Evolutionary conservation across 1,140 invertebrate genomes (phyloP), one percentile per base, ranked within the genome.

Genomic region (Caenorhabditis remanei): DNA sequence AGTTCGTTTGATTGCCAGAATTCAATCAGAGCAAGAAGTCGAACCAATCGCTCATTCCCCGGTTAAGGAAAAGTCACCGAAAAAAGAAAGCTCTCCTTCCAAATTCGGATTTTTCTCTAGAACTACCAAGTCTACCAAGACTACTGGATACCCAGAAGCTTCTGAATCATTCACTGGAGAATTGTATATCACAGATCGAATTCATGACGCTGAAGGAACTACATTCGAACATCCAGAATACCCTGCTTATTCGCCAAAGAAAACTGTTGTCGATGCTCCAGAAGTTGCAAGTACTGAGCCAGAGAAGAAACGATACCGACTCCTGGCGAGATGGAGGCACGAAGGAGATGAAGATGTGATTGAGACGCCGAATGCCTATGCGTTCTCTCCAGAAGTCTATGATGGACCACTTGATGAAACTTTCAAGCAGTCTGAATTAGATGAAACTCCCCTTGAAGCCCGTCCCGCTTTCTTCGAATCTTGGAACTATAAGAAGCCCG

Each of bases 271-370:
- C 14, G 71, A 83, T 32, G 46, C 53, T 19, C 41, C 19, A 41
- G 48, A 46, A 71, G 41, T 11, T 83, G n/a, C 48, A n/a, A 11
- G 16, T 53, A n/a, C 58, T 40, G 58, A 83, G n/a, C 21, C 55
- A 40, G 85, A 87, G 14, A 82, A 88, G 19, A 50, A 32, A 24
- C 41, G 50, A n/a, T 56, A 75, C 84, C 84, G 61, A 4, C 50
- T 67, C 40, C 41, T 88, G 50, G 88, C 87, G 16, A 71, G 87
- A 43, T 85, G 63, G 56, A 61, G 85, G 19, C 85, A 90, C 63
- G 87, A 88, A 50, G 87, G 89, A 40, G 84, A 84, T 46, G 79
- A 87, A 48, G 87, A 90, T 24, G 55, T 89, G 63, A 40, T 86
- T 67, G 84, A 87, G 41, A 85, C 87, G 87, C 21, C 79, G 40